Base-by-base conservation (phyloP, 2,113 vertebrate genomes). In the Tetrax tetrax region DNA sequence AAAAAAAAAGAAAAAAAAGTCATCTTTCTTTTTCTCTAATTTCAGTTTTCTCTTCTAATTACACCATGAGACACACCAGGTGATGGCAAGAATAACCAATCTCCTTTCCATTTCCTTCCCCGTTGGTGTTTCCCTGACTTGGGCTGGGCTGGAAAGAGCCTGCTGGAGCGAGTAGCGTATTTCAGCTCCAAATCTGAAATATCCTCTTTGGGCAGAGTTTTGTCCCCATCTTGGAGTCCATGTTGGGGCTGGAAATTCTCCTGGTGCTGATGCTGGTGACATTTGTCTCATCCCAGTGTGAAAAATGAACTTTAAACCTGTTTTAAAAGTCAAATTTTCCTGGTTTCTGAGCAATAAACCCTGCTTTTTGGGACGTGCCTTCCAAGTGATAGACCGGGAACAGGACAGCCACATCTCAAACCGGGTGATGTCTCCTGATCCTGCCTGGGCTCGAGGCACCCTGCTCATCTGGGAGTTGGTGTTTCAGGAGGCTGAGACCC, bases 231-330 rank as follows among this genome's bases (percentile, higher is more conserved):
- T 37, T 65, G 37, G 75, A 48, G 37, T 66, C 48, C 47, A 10
- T 3, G 1, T 3, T 71, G 69, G 21, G 57, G 35, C 38, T 41
- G 2, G 1, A 29, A 25, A 21, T 0, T 1, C 45, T 74, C 54
- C 38, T 83, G 85, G 45, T 3, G 1, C 53, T 63, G 79, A 18
- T 37, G 75, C 22, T 35, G 85, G 54, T 69, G 84, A 22, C 60
- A 7, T 64, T 83, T 65, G 18, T 74, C 61, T 79, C 75, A n/a
- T 72, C 53, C 43, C 53, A 27, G 16, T 5, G 45, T 78, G 76
- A 81, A 60, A 86, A 83, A 83, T 41, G 38, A 61, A 69, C 76
- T 89, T 68, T 15, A 66, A 76, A 77, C 53, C 15, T n/a, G 31
- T 43, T 82, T 69, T 43, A 48, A 50, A 78, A 89, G 38, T 69